Evolutionary conservation across 2,797 vertebrate genomes (phyloP).

Genomic region (Megaceryle alcyon): DNA sequence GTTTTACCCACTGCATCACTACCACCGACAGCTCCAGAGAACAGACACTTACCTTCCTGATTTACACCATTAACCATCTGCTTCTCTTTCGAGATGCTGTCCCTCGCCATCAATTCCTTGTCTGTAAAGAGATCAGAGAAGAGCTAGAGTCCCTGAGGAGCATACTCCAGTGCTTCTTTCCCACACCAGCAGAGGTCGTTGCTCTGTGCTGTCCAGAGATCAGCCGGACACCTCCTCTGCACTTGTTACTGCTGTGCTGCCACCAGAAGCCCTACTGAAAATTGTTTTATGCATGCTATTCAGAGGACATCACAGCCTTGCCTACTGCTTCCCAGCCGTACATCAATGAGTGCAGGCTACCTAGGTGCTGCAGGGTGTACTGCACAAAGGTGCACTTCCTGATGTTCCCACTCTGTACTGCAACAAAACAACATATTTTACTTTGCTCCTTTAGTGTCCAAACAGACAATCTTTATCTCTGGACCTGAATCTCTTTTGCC

Average conservation of each 20-base stretch:
- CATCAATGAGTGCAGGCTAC: not conserved
- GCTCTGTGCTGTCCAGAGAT: not conserved
- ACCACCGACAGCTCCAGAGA: not conserved
- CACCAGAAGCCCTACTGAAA: not conserved
- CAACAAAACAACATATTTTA: not conserved
- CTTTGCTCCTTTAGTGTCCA: not conserved
- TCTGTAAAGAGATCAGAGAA: slow-evolving; percentile 5
- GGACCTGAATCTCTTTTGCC: not conserved
- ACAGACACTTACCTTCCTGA: not conserved
- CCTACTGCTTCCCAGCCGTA: not conserved
- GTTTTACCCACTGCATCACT: not conserved
- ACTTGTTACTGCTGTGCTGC: not conserved
- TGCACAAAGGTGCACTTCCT: not conserved
- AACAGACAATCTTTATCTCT: not conserved
- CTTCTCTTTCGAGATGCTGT: not conserved
- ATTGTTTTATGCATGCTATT: not conserved
- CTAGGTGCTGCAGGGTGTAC: not conserved
- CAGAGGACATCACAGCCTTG: not conserved
- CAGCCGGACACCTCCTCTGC: not conserved
- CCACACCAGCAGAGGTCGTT: not conserved
- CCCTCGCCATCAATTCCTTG: not conserved
- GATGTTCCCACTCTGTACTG: not conserved
- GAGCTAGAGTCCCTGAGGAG: not conserved
- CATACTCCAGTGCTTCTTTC: not conserved
- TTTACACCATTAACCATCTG: not conserved